Conservation (phyloP, 2,113 vertebrate genomes). For the Microcebus griseorufus region DNA sequence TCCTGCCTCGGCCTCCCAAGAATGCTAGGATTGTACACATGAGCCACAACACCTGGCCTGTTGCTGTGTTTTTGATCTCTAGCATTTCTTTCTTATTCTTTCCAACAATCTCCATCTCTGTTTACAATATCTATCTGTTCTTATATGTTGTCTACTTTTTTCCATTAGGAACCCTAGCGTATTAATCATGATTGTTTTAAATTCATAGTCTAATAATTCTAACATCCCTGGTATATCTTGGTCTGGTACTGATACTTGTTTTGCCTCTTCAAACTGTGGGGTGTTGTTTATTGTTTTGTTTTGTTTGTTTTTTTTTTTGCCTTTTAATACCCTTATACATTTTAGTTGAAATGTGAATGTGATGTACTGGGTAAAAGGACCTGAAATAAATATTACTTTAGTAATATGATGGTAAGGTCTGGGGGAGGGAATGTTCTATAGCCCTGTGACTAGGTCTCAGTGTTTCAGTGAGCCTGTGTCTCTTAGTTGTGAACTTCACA, state of each 20-base stretch:
- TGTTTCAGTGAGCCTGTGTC: background rate
- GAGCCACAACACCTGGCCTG: background rate
- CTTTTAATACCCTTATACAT: background rate
- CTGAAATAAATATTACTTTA: background rate
- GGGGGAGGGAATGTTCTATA: background rate
- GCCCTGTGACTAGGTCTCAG: background rate
- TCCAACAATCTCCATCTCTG: background rate
- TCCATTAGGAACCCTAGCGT: background rate
- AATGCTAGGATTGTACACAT: no score
- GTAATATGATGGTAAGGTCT: background rate
- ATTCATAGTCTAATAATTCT: background rate
- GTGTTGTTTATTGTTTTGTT: background rate
- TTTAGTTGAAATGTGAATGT: slow-evolving; percentile 21
- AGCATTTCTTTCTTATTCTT: background rate
- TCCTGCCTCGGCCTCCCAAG: no score
- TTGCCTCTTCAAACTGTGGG: background rate
- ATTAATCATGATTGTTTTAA: background rate
- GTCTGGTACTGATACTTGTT: background rate
- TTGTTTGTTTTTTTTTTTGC: background rate
- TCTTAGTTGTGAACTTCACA: background rate
- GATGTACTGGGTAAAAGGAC: background rate
- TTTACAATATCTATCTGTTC: background rate
- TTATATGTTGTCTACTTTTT: background rate
- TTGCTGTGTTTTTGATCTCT: background rate
- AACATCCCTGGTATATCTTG: background rate